phyloP scores from a whole-genome alignment of 1,140 invertebrate species.

The Drosophila hydei region DNA sequence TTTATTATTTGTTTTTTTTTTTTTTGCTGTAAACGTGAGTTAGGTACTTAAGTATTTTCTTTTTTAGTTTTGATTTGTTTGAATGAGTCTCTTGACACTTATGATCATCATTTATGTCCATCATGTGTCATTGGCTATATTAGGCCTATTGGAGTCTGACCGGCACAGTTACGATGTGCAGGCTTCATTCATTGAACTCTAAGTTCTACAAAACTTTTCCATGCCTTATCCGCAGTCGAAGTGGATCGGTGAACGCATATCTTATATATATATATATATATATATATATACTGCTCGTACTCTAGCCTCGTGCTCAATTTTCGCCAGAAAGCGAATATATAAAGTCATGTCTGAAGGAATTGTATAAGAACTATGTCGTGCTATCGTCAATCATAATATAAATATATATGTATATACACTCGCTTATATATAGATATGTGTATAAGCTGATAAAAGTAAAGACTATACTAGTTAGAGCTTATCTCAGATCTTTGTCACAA shows the following conservation, averaged over 20 bases:
- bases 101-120: slow-evolving; percentile 18
- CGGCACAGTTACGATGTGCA: slow-evolving; percentile 8
- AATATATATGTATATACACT: background rate
- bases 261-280: slow-evolving; percentile 48
- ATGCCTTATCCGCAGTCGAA: slow-evolving; percentile 38
- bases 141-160: slow-evolving; percentile 12
- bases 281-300: slow-evolving; percentile 27
- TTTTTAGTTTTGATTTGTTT: too few relatives aligned
- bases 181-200: slow-evolving; percentile 22
- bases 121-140: slow-evolving; percentile 7
- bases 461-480: slow-evolving; percentile 5
- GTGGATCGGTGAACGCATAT: slow-evolving; percentile 52
- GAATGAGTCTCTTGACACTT: slow-evolving; percentile 39
- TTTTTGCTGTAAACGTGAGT: slow-evolving; percentile 27
- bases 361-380: slow-evolving; percentile 38
- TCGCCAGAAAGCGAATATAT: slow-evolving; percentile 53
- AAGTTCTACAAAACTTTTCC: slow-evolving; percentile 15
- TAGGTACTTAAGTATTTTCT: slow-evolving; percentile 29
- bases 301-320: slow-evolving; percentile 57
- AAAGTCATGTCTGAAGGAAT: slow-evolving; percentile 37
- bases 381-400: slow-evolving; percentile 28
- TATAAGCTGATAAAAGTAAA: slow-evolving; percentile 17
- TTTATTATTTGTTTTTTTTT: background rate
- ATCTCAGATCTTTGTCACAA: slow-evolving; percentile 18
- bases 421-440: slow-evolving; percentile 2